Percentiles rank a stretch among this genome's conserved stretches.
These are phyloP conservation scores for Macrotrachela quadricornifera DNA, from an alignment of 1,140 invertebrate genomes.

Conservation along the genomic window DNA sequence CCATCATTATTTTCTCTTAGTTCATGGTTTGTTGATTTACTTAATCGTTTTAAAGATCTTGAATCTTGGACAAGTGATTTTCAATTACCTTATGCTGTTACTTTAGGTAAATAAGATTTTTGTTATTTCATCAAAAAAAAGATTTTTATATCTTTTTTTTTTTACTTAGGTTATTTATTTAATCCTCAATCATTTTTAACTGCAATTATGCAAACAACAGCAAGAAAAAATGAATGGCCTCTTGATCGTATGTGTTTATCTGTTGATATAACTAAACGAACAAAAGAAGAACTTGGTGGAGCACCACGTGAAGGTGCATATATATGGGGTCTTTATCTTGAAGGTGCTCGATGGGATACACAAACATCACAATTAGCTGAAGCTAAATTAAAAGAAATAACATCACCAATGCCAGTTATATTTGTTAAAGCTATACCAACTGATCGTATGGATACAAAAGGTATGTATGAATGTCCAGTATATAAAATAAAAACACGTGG, in stretches of 20 bases:
- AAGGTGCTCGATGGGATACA: conserved; percentile 73
- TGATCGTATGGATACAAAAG: conserved; percentile 68
- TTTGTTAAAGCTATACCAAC: conserved; percentile 61
- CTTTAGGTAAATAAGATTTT: too few species aligned
- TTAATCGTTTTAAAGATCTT: not conserved
- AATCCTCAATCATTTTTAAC: conserved; percentile 84
- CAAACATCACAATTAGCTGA: conserved; percentile 68
- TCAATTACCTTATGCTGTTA: conserved; percentile 29
- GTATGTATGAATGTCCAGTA: conserved; percentile 78
- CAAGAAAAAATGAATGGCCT: conserved; percentile 67
- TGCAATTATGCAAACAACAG: conserved; percentile 88
- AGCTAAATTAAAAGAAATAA: conserved; percentile 66
- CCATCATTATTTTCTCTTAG: conserved; percentile 33
- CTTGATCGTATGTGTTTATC: conserved; percentile 86
- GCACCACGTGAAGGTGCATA: conserved; percentile 32
- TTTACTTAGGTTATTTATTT: conserved; percentile 78
- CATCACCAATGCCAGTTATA: conserved; percentile 79
- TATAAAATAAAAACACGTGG: conserved; percentile 72
- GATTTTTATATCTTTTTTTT: too few species aligned
- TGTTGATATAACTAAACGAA: conserved; percentile 84
- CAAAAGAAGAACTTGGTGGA: conserved; percentile 48
- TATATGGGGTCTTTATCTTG: conserved; percentile 42
- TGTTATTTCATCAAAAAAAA: too few species aligned
- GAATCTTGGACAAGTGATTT: not conserved
- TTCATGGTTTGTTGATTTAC: not conserved